Base-by-base conservation (phyloP, 2,113 vertebrate species). In the Nannospalax galili region DNA sequence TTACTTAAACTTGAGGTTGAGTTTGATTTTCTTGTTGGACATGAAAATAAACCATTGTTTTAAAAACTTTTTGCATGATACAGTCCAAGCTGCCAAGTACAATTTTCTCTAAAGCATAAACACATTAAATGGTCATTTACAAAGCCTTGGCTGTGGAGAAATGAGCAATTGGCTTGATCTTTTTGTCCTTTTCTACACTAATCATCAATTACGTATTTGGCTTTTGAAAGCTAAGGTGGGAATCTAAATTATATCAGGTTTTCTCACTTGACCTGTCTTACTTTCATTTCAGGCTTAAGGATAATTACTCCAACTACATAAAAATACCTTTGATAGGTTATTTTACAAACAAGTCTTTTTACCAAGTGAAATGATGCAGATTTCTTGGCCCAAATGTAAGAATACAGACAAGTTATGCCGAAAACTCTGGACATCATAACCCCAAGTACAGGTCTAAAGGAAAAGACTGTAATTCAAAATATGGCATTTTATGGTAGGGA, bases 251-350 rank as follows among this genome's bases (percentile, higher is more conserved):
- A 32, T 17, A 90, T 17, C 5, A 62, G 52, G 0, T 32, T 78
- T 95, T 91, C 30, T 42, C 30, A 32, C 30, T 91, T 75, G 15
- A 97, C 72, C 0, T 67, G 32, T 32, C 24, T 94, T 58, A 20
- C 4, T 52, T 81, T 80, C 32, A 3, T 26, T 97, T 94, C 52
- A 77, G 1, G 28, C 16, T 92, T 93, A 85, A 77, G 86, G 40
- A 94, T 79, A 93, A 86, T 89, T 86, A 88, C 2, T 85, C 26
- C 62, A n/a, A 72, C 91, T 78, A 87, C 3, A 73, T 91, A 20
- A 92, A 88, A 95, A 45, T 74, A 3, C 62, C 87, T 73, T 96
- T 79, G 0, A 1, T 92, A 3, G 56, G 1, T 74, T 92, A 79
- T 90, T 87, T 92, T 67, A 4, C 0, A 95, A 96, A 67, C 14